Conservation (phyloP, 2,888 invertebrate genomes). For the Rhaphigaster nebulosa region DNA sequence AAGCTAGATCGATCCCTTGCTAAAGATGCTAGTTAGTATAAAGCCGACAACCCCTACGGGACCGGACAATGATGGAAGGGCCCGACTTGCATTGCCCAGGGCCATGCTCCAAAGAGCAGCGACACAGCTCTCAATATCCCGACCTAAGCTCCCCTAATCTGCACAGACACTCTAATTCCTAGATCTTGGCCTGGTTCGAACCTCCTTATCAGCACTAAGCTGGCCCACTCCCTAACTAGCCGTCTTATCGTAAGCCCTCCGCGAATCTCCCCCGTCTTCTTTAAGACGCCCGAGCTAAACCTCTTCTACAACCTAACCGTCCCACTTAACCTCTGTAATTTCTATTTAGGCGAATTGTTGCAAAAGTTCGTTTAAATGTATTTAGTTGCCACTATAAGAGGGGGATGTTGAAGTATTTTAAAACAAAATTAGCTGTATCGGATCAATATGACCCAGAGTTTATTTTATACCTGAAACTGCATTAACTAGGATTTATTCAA, state of each 20-base stretch:
- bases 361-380: neutral
- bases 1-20: neutral
- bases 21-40: neutral
- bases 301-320: slow-evolving; percentile 6
- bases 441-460: no score
- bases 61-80: neutral
- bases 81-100: neutral
- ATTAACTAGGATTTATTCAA: no score
- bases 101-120: neutral
- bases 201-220: slow-evolving; percentile 47
- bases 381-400: no score
- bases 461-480: no score
- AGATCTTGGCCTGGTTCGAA: slow-evolving; percentile 46
- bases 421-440: no score
- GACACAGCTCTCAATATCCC: slow-evolving; percentile 41
- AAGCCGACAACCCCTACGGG: neutral
- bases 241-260: slow-evolving; percentile 38
- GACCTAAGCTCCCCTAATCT: slow-evolving; percentile 25
- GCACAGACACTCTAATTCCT: slow-evolving; percentile 48
- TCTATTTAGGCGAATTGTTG: neutral
- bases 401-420: no score
- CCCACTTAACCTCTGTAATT: neutral
- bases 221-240: slow-evolving; percentile 47
- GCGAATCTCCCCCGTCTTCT: slow-evolving; percentile 39
- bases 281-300: slow-evolving; percentile 5